Evolutionary conservation across 2,797 vertebrate genomes (phyloP).

Genomic region (Ceyx erithaca): DNA sequence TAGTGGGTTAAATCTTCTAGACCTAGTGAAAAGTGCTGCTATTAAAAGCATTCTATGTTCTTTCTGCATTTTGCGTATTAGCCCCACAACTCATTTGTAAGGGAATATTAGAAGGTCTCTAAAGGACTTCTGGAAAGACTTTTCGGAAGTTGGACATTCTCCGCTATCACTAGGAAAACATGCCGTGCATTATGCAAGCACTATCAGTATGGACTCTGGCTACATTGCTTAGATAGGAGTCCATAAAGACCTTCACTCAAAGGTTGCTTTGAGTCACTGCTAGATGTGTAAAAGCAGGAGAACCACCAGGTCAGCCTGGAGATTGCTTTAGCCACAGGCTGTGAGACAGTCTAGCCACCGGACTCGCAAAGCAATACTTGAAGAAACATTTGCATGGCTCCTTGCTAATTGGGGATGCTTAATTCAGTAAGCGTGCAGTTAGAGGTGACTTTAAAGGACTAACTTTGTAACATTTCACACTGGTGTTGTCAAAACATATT

Average conservation of each 20-base stretch:
- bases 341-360: background rate
- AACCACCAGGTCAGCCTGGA: background rate
- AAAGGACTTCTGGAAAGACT: conserved; percentile 10
- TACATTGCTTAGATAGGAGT: background rate
- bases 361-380: background rate
- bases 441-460: conserved; percentile 49
- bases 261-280: background rate
- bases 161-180: conserved; percentile 24
- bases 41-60: background rate
- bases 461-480: conserved; percentile 53
- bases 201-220: background rate
- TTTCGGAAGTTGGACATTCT: conserved; percentile 26
- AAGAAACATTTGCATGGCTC: conserved; percentile 25
- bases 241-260: conserved; percentile 29
- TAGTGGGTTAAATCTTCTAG: conserved; percentile 19
- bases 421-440: conserved; percentile 18
- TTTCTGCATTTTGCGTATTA: conserved; percentile 10
- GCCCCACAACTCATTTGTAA: conserved; percentile 1
- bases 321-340: background rate
- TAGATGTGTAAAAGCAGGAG: background rate
- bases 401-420: conserved; percentile 40
- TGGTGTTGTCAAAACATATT: conserved; percentile 67
- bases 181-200: background rate
- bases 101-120: background rate
- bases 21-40: conserved; percentile 10